Conservation (phyloP, 2,888 invertebrate species). For the Eubasilissa splendida region DNA sequence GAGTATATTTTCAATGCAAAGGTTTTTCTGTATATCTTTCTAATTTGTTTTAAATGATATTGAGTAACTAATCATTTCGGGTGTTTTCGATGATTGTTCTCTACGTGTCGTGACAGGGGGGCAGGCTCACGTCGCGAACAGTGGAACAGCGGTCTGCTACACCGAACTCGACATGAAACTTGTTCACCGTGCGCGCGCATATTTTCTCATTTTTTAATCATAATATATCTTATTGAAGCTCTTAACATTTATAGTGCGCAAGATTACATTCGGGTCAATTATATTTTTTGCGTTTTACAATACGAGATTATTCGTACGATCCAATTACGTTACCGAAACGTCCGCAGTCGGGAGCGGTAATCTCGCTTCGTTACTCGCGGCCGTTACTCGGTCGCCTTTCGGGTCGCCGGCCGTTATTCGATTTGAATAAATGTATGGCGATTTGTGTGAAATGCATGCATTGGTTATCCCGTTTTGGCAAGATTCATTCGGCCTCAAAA, state of each 20-base stretch:
- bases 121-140: too few species aligned
- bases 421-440: conserved; percentile 39
- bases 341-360: conserved; percentile 23
- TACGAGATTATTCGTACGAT: conserved; percentile 30
- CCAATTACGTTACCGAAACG: conserved; percentile 25
- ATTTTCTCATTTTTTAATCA: too few species aligned
- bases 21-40: too few species aligned
- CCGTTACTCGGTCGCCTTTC: neutral
- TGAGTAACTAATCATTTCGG: too few species aligned
- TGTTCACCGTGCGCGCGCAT: too few species aligned
- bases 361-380: conserved; percentile 7
- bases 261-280: conserved; percentile 33
- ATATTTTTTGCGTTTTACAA: conserved; percentile 43
- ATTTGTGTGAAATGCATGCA: conserved; percentile 36
- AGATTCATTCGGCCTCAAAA: too few species aligned
- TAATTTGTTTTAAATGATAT: too few species aligned
- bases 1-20: too few species aligned
- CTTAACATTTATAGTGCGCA: conserved; percentile 11
- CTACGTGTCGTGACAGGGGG: too few species aligned
- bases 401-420: conserved; percentile 41
- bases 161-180: too few species aligned
- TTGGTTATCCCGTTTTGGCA: neutral
- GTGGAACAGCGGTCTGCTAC: too few species aligned
- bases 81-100: too few species aligned
- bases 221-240: conserved; percentile 15